Percentiles rank a stretch among this genome's conserved stretches.
Conservation (phyloP, 2,113 vertebrate species). For the Mionectes macconnelli region DNA sequence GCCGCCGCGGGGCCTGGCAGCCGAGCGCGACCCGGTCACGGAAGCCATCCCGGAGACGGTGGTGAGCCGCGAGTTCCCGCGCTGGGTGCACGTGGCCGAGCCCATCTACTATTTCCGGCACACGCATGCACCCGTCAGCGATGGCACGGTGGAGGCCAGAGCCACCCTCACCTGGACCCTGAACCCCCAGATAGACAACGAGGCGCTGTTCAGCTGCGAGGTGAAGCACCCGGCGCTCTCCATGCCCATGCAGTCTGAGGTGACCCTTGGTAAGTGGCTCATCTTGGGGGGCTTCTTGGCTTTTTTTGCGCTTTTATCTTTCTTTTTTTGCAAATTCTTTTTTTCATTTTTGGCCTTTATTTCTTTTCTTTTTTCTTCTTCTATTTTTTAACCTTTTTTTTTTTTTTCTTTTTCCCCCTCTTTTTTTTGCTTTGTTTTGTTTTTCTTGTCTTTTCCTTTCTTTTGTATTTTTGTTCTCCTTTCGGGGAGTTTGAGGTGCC, state of each 20-base stretch:
- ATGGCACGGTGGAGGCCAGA: slow-evolving; percentile 87
- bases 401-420: fast-evolving
- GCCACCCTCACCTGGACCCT: slow-evolving; percentile 92
- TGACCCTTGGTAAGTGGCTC: slow-evolving; percentile 80
- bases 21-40: slow-evolving; percentile 71
- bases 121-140: slow-evolving; percentile 74
- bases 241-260: slow-evolving; percentile 95
- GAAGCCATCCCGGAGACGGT: slow-evolving; percentile 90
- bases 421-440: not conserved
- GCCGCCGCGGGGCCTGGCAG: slow-evolving; percentile 66
- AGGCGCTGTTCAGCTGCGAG: slow-evolving; percentile 94
- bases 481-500: not conserved
- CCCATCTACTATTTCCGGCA: slow-evolving; percentile 88
- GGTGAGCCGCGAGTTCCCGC: slow-evolving; percentile 92
- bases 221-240: slow-evolving; percentile 93
- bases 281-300: fast-evolving
- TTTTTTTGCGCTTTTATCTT: fast-evolving
- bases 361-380: not conserved
- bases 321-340: fast-evolving
- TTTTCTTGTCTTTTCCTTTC: not conserved
- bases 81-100: slow-evolving; percentile 87
- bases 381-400: fast-evolving
- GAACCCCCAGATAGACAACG: slow-evolving; percentile 91
- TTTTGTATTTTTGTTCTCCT: not conserved
- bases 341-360: too few species aligned